Evolutionary conservation across 2,888 invertebrate species (phyloP).

Genomic region (Calameuta filiformis): DNA sequence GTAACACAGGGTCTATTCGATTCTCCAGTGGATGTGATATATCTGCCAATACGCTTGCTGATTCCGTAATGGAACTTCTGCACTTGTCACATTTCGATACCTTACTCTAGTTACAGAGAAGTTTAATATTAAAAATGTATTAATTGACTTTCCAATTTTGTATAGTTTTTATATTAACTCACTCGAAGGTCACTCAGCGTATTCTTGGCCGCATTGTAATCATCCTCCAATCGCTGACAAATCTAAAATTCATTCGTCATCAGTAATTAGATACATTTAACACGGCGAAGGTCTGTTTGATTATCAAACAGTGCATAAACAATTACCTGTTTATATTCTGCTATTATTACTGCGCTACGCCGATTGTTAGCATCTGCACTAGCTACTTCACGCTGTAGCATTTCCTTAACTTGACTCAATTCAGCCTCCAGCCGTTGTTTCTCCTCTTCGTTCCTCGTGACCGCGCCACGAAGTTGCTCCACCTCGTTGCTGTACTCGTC

Average conservation of each 20-base stretch:
- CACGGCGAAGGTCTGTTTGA: not conserved
- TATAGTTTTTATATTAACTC: slow-evolving; percentile 39
- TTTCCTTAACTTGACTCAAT: slow-evolving; percentile 77
- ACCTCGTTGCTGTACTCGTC: slow-evolving; percentile 72
- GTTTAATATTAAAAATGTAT: not conserved
- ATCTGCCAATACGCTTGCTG: slow-evolving; percentile 45
- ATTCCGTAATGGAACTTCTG: slow-evolving; percentile 45
- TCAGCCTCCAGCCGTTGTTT: slow-evolving; percentile 77
- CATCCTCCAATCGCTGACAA: slow-evolving; percentile 86
- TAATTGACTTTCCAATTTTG: not conserved
- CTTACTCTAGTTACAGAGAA: slow-evolving; percentile 63
- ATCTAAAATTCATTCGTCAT: slow-evolving; percentile 68
- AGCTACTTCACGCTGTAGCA: slow-evolving; percentile 80
- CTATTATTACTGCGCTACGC: slow-evolving; percentile 83
- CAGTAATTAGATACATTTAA: slow-evolving; percentile 4
- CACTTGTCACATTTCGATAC: slow-evolving; percentile 71
- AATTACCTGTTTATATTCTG: slow-evolving; percentile 86
- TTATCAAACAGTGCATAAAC: not conserved
- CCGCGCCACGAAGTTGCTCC: slow-evolving; percentile 68
- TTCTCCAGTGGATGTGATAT: slow-evolving; percentile 54
- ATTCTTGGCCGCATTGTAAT: slow-evolving; percentile 76
- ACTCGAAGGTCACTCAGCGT: slow-evolving; percentile 76
- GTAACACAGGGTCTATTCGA: slow-evolving; percentile 57
- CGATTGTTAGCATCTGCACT: slow-evolving; percentile 79
- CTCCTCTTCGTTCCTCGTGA: slow-evolving; percentile 80